phyloP scores from a whole-genome alignment of 2,797 vertebrate species.

The Cyprinodon diabolis region DNA sequence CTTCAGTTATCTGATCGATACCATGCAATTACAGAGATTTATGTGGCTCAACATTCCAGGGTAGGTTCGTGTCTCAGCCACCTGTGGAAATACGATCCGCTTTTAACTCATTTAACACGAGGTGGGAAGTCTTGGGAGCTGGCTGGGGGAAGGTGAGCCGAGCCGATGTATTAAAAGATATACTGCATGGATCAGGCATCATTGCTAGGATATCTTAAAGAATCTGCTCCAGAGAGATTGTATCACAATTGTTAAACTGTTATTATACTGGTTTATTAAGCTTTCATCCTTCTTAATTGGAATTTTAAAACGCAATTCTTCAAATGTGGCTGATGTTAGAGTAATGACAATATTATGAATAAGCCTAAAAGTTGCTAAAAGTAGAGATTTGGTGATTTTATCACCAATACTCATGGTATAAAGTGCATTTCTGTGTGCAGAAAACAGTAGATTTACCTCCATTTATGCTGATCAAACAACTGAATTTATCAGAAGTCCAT shows the following conservation, averaged over 20 bases:
- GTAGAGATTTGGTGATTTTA: constrained; percentile 28
- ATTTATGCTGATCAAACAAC: too few species aligned
- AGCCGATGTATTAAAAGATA: constrained; percentile 41
- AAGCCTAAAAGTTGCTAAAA: constrained; percentile 29
- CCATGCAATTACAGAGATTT: constrained; percentile 81
- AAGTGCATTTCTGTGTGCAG: background rate
- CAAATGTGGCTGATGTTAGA: constrained; percentile 30
- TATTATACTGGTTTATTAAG: constrained; percentile 42
- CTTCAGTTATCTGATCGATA: constrained; percentile 79
- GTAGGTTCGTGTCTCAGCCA: constrained; percentile 74
- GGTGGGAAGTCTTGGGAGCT: constrained; percentile 22
- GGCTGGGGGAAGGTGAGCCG: constrained; percentile 26
- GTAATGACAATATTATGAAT: constrained; percentile 10
- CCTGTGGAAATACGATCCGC: constrained; percentile 82
- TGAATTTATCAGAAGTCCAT: too few species aligned
- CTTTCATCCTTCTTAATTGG: constrained; percentile 44
- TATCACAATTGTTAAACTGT: constrained; percentile 53
- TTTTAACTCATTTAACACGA: constrained; percentile 58
- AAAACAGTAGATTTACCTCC: background rate
- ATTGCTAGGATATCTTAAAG: constrained; percentile 25
- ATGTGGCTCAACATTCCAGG: constrained; percentile 80
- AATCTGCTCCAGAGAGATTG: constrained; percentile 22
- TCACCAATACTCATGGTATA: background rate
- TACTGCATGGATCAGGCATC: constrained; percentile 50
- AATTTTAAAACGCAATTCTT: constrained; percentile 41